phyloP scores from a whole-genome alignment of 2,797 vertebrate species.

The Rhincodon typus region DNA sequence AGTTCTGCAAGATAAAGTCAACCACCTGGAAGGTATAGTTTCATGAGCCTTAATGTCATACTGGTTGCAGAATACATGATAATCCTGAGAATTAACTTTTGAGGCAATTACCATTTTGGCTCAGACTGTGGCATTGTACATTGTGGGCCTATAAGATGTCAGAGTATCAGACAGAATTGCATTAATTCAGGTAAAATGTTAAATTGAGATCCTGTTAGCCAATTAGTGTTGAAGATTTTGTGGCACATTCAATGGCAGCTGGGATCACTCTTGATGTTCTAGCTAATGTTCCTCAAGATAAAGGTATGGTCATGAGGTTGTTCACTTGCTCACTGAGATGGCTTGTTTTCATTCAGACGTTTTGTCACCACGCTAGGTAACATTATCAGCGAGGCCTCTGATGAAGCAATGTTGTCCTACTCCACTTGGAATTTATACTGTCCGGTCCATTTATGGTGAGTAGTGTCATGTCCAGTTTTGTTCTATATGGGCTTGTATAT shows the following conservation, averaged over 20 bases:
- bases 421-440: too few relatives aligned
- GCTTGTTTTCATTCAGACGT: too few relatives aligned
- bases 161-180: neutral
- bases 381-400: too few relatives aligned
- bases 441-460: too few relatives aligned
- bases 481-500: too few relatives aligned
- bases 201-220: neutral
- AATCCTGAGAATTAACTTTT: neutral
- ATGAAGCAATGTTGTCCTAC: too few relatives aligned
- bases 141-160: neutral
- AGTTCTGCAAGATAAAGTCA: neutral
- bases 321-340: too few relatives aligned
- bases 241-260: neutral
- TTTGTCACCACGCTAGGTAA: too few relatives aligned
- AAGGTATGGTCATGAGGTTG: too few relatives aligned
- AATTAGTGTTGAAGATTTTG: neutral
- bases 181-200: neutral
- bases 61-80: neutral
- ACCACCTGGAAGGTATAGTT: neutral
- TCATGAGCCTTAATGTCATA: neutral
- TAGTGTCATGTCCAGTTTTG: too few relatives aligned
- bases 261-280: neutral
- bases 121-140: neutral
- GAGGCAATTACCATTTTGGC: neutral
- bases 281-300: neutral